Base-by-base conservation (phyloP, 30 jellyfish, hydroid and myxozoan genomes). In the Mastigias papua region DNA sequence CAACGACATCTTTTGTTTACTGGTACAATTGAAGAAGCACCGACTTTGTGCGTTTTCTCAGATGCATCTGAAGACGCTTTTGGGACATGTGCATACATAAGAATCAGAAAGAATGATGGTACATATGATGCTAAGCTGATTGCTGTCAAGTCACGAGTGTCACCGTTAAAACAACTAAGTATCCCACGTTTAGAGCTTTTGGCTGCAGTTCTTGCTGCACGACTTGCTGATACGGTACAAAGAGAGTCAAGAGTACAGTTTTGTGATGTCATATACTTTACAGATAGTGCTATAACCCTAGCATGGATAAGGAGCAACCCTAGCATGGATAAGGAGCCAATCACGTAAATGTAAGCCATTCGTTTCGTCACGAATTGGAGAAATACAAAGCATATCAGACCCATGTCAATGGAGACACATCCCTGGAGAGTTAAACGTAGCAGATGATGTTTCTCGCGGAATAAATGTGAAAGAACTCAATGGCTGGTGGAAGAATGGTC, bases 141-240 rank as follows among this genome's bases (percentile, higher is more conserved):
- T 48, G 93, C 97, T 29, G 82, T 76, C 20, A 80, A 88, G 51
- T 23, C 92, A 68, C 80, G 97, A 71, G 89, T 88, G 22, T 88
- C 97, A 78, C 97, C 92, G 34, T 84, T 69, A 35, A 88, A 88
- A 69, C 77, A 80, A 78, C 84, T 57, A n/a, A 88, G 92, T 34
- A 80, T 88, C 27, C 92, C 84, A 78, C 78, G 92, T 26, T 69
- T 88, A 51, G 97, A 88, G 89, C 49, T 88, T n/a, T 81, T 50
- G 67, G 97, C 89, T 61, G 97, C 97, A 26, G 92, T 88, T 51
- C 92, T 78, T 67, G 92, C 97, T 50, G 26, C 88, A 51, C 90
- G 90, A 15, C 80, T 80, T 1, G 88, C 89, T 65, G 69, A 79
- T 31, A 20, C 66, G 78, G 78, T 80, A 33, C 68, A 70, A 42